Evolutionary conservation across 2,888 invertebrate genomes (phyloP).

Genomic region (Pinctada fucata): DNA sequence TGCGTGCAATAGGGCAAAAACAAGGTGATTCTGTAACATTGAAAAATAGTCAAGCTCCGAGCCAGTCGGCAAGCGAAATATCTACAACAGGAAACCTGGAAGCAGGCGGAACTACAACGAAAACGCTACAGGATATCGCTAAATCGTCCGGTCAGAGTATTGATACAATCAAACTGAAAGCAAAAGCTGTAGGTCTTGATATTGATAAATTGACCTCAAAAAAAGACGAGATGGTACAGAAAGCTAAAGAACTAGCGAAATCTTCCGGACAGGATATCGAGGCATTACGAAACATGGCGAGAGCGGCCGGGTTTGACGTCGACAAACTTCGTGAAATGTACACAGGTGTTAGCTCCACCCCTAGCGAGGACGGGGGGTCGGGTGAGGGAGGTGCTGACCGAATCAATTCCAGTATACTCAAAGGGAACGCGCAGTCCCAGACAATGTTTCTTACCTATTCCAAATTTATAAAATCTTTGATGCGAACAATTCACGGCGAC

Average conservation of each 20-base stretch:
- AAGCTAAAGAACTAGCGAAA: background rate
- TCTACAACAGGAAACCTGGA: background rate
- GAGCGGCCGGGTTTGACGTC: slow-evolving; percentile 8
- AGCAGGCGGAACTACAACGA: background rate
- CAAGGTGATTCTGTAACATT: background rate
- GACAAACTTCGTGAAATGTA: background rate
- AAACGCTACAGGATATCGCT: background rate
- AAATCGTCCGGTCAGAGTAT: background rate
- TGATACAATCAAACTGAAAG: background rate
- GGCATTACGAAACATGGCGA: slow-evolving; percentile 38
- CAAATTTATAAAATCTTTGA: slow-evolving; percentile 68
- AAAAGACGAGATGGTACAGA: background rate
- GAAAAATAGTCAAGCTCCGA: background rate
- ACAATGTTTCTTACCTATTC: slow-evolving; percentile 71
- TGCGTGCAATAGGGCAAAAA: background rate
- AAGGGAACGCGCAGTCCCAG: slow-evolving; percentile 63
- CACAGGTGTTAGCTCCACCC: background rate
- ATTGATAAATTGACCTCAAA: background rate
- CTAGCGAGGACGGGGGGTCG: background rate
- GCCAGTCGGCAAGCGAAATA: background rate
- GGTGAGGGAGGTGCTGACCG: background rate
- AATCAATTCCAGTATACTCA: slow-evolving; percentile 64
- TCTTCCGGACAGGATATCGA: slow-evolving; percentile 36
- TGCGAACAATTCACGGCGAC: slow-evolving; percentile 67
- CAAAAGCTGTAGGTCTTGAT: background rate